These are phyloP conservation scores for Amaurobius ferox DNA, from an alignment of 2,888 invertebrate species.

Conservation along the genomic window DNA sequence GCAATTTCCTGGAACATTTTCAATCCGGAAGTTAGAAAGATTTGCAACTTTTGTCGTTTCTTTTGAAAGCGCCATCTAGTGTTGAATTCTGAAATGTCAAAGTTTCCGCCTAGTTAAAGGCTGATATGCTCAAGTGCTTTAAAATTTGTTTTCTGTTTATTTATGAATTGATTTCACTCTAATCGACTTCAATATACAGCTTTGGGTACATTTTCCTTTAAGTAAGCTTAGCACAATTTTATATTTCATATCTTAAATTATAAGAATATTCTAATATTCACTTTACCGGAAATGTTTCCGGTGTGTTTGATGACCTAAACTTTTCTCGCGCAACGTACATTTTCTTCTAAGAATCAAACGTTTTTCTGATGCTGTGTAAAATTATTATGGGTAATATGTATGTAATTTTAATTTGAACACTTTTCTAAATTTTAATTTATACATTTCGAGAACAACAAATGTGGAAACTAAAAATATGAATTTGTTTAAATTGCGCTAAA, in stretches of 20 bases:
- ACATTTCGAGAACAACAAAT: too few species aligned
- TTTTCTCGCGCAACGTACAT: too few species aligned
- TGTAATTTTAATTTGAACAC: too few species aligned
- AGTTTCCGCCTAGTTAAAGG: neutral
- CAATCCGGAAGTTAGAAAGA: conserved; percentile 13
- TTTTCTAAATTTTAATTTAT: too few species aligned
- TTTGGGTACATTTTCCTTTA: neutral
- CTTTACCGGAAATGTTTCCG: neutral
- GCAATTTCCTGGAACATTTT: neutral
- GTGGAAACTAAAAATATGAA: too few species aligned
- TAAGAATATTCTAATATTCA: neutral
- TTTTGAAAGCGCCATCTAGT: conserved; percentile 55
- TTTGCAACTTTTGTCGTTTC: neutral
- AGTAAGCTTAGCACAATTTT: neutral
- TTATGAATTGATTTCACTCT: neutral
- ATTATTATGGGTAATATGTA: too few species aligned
- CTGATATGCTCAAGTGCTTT: neutral
- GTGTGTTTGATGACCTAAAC: neutral
- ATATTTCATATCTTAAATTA: neutral
- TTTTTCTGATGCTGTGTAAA: too few species aligned
- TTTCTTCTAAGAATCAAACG: too few species aligned
- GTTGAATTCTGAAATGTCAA: neutral
- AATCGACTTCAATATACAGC: neutral
- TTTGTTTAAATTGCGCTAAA: too few species aligned
- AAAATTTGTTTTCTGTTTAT: neutral